Conservation (phyloP, 2,113 vertebrate genomes). For the Terrapene triunguis region DNA sequence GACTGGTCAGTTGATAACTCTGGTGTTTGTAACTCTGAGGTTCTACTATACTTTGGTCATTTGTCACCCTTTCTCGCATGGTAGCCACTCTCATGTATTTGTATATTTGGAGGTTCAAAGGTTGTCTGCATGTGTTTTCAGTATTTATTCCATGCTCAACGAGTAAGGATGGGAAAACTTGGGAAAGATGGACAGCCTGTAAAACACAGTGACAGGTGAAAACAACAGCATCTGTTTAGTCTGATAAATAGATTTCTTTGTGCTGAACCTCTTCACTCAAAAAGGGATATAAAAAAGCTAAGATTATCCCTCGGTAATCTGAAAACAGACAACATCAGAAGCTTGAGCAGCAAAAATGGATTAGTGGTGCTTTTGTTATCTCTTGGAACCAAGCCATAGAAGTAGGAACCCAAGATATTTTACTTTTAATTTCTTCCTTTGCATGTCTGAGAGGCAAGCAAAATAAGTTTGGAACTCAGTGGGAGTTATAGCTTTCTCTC, state of each 20-base stretch:
- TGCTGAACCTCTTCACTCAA: conserved; percentile 22
- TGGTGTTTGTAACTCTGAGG: too few relatives aligned
- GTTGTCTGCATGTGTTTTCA: neutral
- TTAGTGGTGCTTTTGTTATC: conserved; percentile 6
- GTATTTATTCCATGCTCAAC: neutral
- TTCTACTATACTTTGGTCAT: neutral
- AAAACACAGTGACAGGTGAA: neutral
- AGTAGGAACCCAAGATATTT: neutral
- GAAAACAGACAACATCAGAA: conserved; percentile 18
- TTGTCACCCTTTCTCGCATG: neutral
- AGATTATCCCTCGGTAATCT: conserved; percentile 33
- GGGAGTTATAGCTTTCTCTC: neutral
- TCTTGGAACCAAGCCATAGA: neutral
- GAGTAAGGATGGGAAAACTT: neutral
- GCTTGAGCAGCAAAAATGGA: neutral
- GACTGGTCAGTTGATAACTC: too few relatives aligned
- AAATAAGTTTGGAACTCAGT: neutral
- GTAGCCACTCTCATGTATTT: neutral
- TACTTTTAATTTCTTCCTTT: neutral
- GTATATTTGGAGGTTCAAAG: neutral
- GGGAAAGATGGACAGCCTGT: neutral
- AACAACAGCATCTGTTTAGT: conserved; percentile 27
- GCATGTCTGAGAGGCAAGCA: neutral
- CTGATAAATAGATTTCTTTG: conserved; percentile 3
- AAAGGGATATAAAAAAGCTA: conserved; percentile 37